Evolutionary conservation across 2,113 vertebrate genomes (phyloP), one percentile per base, ranked within the genome.

Genomic region (Brachypteracias leptosomus): DNA sequence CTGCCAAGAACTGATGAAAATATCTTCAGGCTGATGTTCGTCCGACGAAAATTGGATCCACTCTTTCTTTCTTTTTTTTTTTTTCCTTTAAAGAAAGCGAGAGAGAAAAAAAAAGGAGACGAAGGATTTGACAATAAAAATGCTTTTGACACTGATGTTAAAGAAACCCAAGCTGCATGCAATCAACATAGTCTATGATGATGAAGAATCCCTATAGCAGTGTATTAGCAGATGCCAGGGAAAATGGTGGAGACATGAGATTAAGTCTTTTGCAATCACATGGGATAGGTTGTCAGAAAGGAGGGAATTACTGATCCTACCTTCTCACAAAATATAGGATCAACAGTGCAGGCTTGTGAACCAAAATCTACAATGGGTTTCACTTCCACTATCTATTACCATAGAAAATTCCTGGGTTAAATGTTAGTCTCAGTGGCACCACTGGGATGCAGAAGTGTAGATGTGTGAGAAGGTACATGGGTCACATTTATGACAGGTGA

Each of bases 1-100:
- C 90, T 95, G 94, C 93, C 92, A 91, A 89, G 89, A 93, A 49
- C 33, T 76, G 86, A 96, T 89, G 90, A 94, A 93, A 96, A 94
- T 85, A 94, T 88, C 93, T 91, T 94, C 90, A 92, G 93, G 95
- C 89, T 96, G 61, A 94, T 95, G 72, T 73, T 88, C 62, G 55
- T 49, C 21, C 0, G 2, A 95, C 38, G 59, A 88, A 93, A 96
- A 92, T 65, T 75, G 66, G 72, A 89, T 65, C 16, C 40, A 68
- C 72, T 91, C 44, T 81, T 65, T 65, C 26, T 33, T 84, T 24
- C 9, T 65, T 79, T 19, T 10, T 72, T 42, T 40, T 33, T 71
- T 62, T 76, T 67, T 74, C 61, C 57, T 42, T 38, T 71, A 14
- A 74, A 73, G 55, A n/a, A 92, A 61, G 49, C 16, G 26, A 40